These are phyloP conservation scores for Acanthornis magna DNA, from an alignment of 2,797 vertebrate genomes.

Conservation along the genomic window DNA sequence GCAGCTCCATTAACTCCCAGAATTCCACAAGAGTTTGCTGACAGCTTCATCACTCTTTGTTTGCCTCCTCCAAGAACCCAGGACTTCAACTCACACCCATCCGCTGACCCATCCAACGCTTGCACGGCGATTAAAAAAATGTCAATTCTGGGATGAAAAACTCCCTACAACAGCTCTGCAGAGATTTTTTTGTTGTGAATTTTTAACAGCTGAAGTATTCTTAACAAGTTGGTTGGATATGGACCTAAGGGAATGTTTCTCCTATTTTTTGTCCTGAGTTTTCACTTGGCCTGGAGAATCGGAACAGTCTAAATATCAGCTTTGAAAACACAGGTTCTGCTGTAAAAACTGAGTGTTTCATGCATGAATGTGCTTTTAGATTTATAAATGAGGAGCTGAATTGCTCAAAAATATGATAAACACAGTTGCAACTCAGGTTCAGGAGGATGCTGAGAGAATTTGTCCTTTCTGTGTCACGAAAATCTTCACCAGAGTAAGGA, in stretches of 20 bases:
- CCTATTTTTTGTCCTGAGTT: not conserved
- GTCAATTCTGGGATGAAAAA: not conserved
- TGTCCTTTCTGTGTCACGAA: not conserved
- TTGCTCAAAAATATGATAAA: not conserved
- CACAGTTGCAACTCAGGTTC: not conserved
- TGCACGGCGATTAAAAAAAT: not conserved
- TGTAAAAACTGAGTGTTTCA: not conserved
- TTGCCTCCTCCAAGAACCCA: not conserved
- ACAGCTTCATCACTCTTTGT: not conserved
- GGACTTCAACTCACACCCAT: not conserved
- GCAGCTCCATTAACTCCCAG: not conserved
- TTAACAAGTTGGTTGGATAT: not conserved
- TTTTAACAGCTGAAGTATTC: not conserved
- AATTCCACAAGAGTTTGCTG: accelerated
- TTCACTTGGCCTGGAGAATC: not conserved
- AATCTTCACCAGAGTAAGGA: not conserved
- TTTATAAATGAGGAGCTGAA: not conserved
- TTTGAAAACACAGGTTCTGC: not conserved
- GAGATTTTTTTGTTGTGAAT: not conserved
- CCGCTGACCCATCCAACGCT: not conserved
- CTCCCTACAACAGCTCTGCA: not conserved
- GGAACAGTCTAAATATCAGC: not conserved
- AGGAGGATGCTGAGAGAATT: not conserved
- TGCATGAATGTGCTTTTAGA: not conserved
- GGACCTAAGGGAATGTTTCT: not conserved